Percentiles rank a stretch among this genome's conserved stretches.
These are phyloP conservation scores for Danaus plexippus DNA, from an alignment of 1,140 invertebrate genomes.

Conservation along the genomic window DNA sequence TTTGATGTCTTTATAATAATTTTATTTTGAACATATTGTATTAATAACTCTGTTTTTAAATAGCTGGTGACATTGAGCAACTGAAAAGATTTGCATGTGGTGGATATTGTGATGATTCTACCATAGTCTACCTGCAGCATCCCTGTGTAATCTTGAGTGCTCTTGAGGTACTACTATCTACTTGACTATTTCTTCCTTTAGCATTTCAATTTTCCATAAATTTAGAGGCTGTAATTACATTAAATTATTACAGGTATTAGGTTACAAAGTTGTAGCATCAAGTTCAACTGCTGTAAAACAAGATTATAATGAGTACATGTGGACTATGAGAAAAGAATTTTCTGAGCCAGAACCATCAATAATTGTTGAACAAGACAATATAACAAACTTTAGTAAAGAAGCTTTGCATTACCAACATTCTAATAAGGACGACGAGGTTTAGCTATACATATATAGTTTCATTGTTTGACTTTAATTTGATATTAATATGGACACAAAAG, in stretches of 20 bases:
- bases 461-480: constrained; percentile 17
- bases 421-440: constrained; percentile 65
- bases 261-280: constrained; percentile 88
- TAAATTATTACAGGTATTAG: constrained; percentile 75
- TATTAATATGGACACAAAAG: constrained; percentile 58
- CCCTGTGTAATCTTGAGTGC: constrained; percentile 89
- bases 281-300: constrained; percentile 87
- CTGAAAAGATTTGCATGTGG: constrained; percentile 84
- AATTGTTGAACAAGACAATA: constrained; percentile 74
- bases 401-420: constrained; percentile 63
- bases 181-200: neutral
- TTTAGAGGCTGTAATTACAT: constrained; percentile 6
- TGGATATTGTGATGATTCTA: constrained; percentile 84
- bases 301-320: constrained; percentile 91
- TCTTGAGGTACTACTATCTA: constrained; percentile 74
- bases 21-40: constrained; percentile 7
- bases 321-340: constrained; percentile 92
- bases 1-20: constrained; percentile 2
- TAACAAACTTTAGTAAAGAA: constrained; percentile 74
- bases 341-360: constrained; percentile 81
- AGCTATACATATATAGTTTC: constrained; percentile 30
- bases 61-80: constrained; percentile 85
- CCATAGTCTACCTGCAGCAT: constrained; percentile 88
- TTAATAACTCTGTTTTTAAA: constrained; percentile 37
- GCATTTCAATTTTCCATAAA: constrained; percentile 3